Evolutionary conservation across 64 coral and sea anemone species (phyloP), one percentile per base, ranked within the genome.

Genomic region (Actinia equina): DNA sequence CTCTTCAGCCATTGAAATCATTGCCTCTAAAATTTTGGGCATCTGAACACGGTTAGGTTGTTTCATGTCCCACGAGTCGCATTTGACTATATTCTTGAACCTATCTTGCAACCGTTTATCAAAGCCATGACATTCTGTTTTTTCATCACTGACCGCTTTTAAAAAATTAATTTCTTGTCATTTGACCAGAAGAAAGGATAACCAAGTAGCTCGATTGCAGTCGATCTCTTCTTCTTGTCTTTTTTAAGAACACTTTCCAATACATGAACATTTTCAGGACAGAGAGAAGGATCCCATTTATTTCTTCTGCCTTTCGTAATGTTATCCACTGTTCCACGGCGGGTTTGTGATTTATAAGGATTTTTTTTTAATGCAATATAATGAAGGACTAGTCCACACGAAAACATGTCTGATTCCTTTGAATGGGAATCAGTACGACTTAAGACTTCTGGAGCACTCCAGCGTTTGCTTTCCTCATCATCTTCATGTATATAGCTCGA

Each of bases 121-220:
- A n/a, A n/a, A n/a, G n/a, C 23, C 19, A 20, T 10, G 69, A 5
- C 9, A 12, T 71, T 1, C 25, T 1, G 12, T 71, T 20, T 22
- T 7, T 67, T 67, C 63, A 23, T 67, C 22, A 37, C 23, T 37
- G 69, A 80, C 43, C 17, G 80, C 86, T 22, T 11, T 30, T 30
- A 94, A 43, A 45, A 94, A 88, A 0, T 15, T 17, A 70, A 78
- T 57, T 95, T 91, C 23, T 82, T 95, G 7, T 85, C 58, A 59
- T 84, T n/a, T n/a, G 86, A 63, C 93, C 93, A 95, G 43, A 95
- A 95, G 5, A 89, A 27, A 1, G 93, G 93, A 43, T 86, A 86
- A 10, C 55, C 63, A 0, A 89, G 9, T 53, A 61, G 26, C 23
- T 79, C 82, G 27, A 49, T 46, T 81, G 93, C 69, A 59, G 51